Conservation (phyloP, 2,888 invertebrate genomes). For the Diogma glabrata region DNA sequence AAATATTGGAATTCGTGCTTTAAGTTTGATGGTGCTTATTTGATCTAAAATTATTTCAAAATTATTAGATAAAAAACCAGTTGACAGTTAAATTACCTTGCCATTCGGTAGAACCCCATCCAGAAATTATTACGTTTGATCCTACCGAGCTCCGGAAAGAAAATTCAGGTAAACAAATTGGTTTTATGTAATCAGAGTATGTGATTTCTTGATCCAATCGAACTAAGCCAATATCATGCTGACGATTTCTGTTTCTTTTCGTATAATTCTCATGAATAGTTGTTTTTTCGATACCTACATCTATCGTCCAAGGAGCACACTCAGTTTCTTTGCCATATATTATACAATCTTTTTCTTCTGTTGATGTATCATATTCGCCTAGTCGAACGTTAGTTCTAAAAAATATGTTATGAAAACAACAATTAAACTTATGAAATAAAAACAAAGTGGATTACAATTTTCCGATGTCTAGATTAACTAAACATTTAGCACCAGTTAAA, state of each 20-base stretch:
- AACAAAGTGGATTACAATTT: conserved; percentile 34
- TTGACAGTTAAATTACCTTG: no score
- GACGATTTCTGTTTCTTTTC: conserved; percentile 22
- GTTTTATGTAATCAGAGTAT: conserved; percentile 15
- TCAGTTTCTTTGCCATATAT: conserved; percentile 2
- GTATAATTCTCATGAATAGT: conserved; percentile 28
- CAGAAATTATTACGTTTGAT: conserved; percentile 41
- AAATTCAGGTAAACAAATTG: conserved; percentile 33
- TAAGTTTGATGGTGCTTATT: conserved; percentile 23
- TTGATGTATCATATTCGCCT: conserved; percentile 11
- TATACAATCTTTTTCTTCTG: conserved; percentile 8
- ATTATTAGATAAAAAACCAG: no score
- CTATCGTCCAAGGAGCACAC: conserved; percentile 28
- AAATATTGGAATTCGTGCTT: conserved; percentile 39
- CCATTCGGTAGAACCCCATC: conserved; percentile 55
- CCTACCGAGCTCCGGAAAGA: conserved; percentile 27
- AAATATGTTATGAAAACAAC: conserved; percentile 7
- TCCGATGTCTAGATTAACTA: conserved; percentile 36
- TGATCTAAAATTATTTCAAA: no score
- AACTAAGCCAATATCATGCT: conserved; percentile 18
- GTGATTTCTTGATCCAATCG: neutral
- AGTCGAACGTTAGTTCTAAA: conserved; percentile 22
- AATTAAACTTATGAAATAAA: neutral
- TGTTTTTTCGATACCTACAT: conserved; percentile 25
- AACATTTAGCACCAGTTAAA: conserved; percentile 15